Conservation (phyloP, 2,888 invertebrate species). For the Mayetiola destructor region DNA sequence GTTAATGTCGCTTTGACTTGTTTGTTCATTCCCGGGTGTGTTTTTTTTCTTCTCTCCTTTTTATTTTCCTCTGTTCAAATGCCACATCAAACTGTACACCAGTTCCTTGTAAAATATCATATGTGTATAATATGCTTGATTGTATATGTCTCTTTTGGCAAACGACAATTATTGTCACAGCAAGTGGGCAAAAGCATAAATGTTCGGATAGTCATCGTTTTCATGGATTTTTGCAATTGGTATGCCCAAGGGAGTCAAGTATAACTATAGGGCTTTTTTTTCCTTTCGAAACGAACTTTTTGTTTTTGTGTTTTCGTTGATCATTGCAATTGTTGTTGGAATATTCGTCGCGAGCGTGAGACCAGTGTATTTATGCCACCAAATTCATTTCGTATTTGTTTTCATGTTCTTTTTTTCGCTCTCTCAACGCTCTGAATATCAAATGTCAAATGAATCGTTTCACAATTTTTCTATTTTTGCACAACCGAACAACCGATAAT, state of each 20-base stretch:
- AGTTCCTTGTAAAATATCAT: background rate
- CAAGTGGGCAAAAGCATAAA: no score
- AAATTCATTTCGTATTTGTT: background rate
- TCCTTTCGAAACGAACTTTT: background rate
- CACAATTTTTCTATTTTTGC: background rate
- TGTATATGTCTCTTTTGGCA: no score
- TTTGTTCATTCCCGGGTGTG: no score
- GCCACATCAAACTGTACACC: no score
- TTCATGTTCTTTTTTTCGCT: background rate
- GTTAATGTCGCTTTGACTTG: no score
- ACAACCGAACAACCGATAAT: background rate
- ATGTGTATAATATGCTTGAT: background rate
- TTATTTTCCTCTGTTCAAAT: no score
- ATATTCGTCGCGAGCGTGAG: no score
- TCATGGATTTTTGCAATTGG: background rate
- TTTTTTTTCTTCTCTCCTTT: no score
- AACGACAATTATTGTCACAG: background rate
- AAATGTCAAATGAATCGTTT: no score
- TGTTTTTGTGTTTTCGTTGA: background rate
- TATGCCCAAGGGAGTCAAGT: constrained; percentile 2
- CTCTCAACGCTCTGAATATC: no score
- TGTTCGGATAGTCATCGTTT: background rate
- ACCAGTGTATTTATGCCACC: background rate
- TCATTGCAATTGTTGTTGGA: background rate
- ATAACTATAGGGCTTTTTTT: constrained; percentile 7